Evolutionary conservation across 2,888 invertebrate genomes (phyloP), one percentile per base, ranked within the genome.

Genomic region (Geotrupes spiniger): DNA sequence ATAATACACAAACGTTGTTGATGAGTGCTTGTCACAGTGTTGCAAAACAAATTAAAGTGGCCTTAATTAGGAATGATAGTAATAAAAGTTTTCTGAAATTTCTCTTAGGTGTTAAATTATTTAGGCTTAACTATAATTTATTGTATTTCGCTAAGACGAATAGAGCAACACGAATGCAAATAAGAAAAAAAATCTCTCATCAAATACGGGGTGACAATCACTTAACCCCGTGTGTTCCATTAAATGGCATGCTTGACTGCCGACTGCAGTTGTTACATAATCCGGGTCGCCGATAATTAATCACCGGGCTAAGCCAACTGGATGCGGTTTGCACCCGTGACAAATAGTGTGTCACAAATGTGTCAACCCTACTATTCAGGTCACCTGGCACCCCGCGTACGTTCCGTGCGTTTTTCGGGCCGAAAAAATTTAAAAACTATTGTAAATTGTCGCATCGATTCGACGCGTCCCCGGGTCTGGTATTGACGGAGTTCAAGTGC

Each of bases 291-390:
- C 56, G 52, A 68, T 66, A 68, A 68, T 69, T 69, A 69, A 69
- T 69, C 68, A 69, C 61, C 47, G 56, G 51, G 53, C 59, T 61
- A 56, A 56, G 58, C 54, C 54, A 48, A 58, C 56, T 62, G 53
- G 54, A 64, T 68, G 68, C 59, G 69, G 68, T 65, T 65, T 62
- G 57, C 54, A 59, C 52, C 66, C 62, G 60, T 69, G 69, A 69
- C 69, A 68, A 68, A 68, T 69, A 65, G 68, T 68, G 56, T 67
- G 65, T 68, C 66, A 63, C 60, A 57, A 60, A 68, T 65, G 63
- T 68, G 69, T 68, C 68, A 68, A 66, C 65, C 64, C 57, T 39
- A 59, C 59, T 60, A 64, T 68, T 67, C 63, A 62, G 46, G 14
- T 31, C 46, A 29, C 15, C 25, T 31, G 33, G 42, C 37, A 39